Evolutionary conservation across 2,113 vertebrate species (phyloP), one percentile per base, ranked within the genome.

Genomic region (Solea senegalensis): DNA sequence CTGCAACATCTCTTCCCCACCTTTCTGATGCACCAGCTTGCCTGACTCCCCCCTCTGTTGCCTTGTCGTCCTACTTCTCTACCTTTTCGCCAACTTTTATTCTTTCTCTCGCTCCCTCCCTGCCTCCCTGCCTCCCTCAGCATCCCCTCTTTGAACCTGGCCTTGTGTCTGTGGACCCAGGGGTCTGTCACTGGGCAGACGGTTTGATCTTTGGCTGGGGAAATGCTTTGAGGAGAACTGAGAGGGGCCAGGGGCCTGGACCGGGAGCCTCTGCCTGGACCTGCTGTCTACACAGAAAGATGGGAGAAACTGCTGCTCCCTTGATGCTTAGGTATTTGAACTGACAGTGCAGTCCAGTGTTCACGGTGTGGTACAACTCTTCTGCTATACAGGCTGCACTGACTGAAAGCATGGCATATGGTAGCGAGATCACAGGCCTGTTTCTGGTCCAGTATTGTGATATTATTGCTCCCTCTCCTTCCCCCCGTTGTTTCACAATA

Each of bases 191-290:
- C 95, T 93, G 95, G 94, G 90, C 94, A 65, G 78, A 92, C 71
- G 88, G 85, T 92, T 96, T 96, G 95, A 97, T 96, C 95, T 96
- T 83, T 92, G 89, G 90, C 91, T 93, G 94, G 92, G 93, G 86
- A 86, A 88, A 85, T 83, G 90, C 91, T 95, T 95, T 95, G 93
- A 95, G 93, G 91, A 93, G 93, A 87, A 90, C 83, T 78, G 85
- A 88, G 85, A 79, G 92, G 89, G 82, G 85, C 86, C 80, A 73
- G 74, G 69, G 79, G 78, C 71, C 66, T 81, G 76, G 78, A 82
- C 81, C 45, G 28, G 70, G 77, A 76, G 73, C 70, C 57, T 89
- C 74, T 91, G 82, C 82, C 86, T 92, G 92, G 91, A 93, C 93
- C 76, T 83, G 84, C 88, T 93, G 92, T 95, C 93, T 93, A 85